These are phyloP conservation scores for Gymnodraco acuticeps DNA, from an alignment of 2,797 vertebrate genomes.

Conservation along the genomic window DNA sequence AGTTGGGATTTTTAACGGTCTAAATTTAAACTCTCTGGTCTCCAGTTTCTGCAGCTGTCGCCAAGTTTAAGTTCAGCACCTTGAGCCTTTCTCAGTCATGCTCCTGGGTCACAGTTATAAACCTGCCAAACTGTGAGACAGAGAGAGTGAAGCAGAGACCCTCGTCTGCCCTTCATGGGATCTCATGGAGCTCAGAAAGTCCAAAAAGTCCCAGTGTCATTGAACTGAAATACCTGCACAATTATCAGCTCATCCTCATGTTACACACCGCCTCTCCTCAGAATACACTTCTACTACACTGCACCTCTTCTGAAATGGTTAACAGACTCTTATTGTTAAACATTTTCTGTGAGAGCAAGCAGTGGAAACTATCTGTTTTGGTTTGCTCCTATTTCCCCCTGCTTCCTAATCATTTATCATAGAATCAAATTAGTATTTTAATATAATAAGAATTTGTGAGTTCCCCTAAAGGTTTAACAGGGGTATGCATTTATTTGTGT, in stretches of 20 bases:
- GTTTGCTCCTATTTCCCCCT: not conserved
- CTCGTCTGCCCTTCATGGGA: constrained; percentile 10
- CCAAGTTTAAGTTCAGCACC: constrained; percentile 86
- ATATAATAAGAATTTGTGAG: not conserved
- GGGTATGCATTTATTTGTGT: not conserved
- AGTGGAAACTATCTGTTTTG: not conserved
- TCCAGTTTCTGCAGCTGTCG: constrained; percentile 87
- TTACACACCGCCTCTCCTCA: not conserved
- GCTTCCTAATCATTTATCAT: not conserved
- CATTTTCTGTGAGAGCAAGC: not conserved
- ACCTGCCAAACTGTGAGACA: constrained; percentile 65
- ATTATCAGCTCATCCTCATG: constrained; percentile 1
- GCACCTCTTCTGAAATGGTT: not conserved
- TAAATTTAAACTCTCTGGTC: constrained; percentile 83
- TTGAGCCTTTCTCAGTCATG: constrained; percentile 77
- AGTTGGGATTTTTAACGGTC: constrained; percentile 76
- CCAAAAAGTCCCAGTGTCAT: constrained; percentile 4
- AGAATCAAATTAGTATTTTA: not conserved
- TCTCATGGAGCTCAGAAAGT: constrained; percentile 37
- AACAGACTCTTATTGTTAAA: not conserved
- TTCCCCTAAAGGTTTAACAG: no score
- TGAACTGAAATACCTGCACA: not conserved
- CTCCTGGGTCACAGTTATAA: constrained; percentile 70
- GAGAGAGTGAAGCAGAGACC: constrained; percentile 44
- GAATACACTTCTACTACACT: not conserved